Evolutionary conservation across 2,113 vertebrate species (phyloP).

Genomic region (Peromyscus californicus): DNA sequence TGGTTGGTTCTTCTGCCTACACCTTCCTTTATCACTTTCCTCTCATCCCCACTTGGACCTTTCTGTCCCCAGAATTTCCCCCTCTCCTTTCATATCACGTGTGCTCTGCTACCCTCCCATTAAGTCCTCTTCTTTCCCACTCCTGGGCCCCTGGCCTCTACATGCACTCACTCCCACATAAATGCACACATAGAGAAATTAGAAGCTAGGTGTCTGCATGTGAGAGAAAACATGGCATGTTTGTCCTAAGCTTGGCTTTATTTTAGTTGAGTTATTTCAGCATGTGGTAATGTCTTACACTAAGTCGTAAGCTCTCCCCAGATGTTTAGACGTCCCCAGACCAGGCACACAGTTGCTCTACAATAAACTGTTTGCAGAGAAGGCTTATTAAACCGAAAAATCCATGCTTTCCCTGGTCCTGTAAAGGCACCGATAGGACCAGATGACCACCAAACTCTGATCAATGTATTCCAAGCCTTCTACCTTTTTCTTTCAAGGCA

Average conservation of each 20-base stretch:
- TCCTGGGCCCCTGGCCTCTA: neutral
- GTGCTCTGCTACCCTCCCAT: neutral
- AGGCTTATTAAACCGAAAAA: neutral
- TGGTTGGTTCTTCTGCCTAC: neutral
- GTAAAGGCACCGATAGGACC: neutral
- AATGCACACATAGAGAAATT: neutral
- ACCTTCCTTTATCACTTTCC: neutral
- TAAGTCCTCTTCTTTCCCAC: neutral
- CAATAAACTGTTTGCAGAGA: neutral
- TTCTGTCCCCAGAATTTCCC: neutral
- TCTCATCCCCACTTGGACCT: neutral
- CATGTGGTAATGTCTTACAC: neutral
- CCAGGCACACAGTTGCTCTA: neutral
- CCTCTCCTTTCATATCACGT: neutral
- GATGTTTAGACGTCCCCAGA: neutral
- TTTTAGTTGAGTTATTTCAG: neutral
- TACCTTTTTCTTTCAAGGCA: conserved; percentile 12
- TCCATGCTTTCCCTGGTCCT: neutral
- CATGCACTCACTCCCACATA: neutral
- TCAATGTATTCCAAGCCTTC: neutral
- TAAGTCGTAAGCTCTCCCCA: neutral
- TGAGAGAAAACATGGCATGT: neutral
- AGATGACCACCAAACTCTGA: neutral
- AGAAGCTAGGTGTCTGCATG: neutral
- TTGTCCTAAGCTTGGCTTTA: neutral